Evolutionary conservation across 2,113 vertebrate species (phyloP).

Genomic region (Psilopogon haemacephalus): DNA sequence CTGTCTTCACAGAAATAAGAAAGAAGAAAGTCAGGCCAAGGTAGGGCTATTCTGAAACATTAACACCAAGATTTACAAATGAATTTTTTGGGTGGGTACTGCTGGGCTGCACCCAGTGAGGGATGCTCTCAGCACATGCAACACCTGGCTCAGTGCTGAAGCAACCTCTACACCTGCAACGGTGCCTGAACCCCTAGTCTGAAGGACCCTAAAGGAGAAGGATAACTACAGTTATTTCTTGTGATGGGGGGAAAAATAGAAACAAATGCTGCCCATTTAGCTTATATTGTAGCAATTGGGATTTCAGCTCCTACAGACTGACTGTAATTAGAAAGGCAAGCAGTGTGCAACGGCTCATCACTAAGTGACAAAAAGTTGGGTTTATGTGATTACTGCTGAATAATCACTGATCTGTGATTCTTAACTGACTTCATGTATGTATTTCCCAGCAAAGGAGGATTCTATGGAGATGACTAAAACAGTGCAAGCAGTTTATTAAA

Average conservation of each 20-base stretch:
- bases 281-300: background rate
- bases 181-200: background rate
- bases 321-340: slow-evolving; percentile 62
- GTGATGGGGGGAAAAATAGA: background rate
- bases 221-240: slow-evolving; percentile 23
- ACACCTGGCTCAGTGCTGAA: background rate
- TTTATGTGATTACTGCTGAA: slow-evolving; percentile 41
- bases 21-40: slow-evolving; percentile 12
- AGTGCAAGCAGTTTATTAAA: slow-evolving; percentile 31
- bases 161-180: background rate
- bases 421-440: slow-evolving; percentile 37
- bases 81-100: background rate
- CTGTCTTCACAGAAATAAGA: background rate
- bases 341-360: background rate
- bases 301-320: slow-evolving; percentile 46
- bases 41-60: background rate
- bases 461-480: background rate
- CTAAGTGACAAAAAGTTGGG: slow-evolving; percentile 51
- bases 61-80: background rate
- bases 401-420: slow-evolving; percentile 36
- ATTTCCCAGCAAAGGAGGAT: slow-evolving; percentile 18
- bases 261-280: slow-evolving; percentile 36
- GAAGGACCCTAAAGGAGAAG: background rate
- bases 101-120: background rate
- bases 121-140: background rate